Conservation (phyloP, 2,888 invertebrate species). For the Temnothorax unifasciatus region DNA sequence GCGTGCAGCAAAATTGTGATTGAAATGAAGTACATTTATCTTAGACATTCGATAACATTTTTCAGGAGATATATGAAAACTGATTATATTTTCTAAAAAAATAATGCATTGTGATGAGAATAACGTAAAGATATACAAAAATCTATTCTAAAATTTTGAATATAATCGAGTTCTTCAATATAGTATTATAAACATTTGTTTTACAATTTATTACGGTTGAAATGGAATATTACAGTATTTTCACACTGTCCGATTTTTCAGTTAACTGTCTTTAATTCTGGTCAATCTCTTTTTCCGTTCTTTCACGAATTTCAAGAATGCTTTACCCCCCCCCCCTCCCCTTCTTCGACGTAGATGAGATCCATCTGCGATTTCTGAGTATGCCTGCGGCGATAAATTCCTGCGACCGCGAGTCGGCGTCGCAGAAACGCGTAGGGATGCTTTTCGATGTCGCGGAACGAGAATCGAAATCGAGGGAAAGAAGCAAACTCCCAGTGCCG, state of each 20-base stretch:
- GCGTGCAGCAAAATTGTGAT: background rate
- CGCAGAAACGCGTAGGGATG: constrained; percentile 55
- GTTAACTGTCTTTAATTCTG: background rate
- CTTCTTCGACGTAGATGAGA: constrained; percentile 38
- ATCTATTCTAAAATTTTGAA: background rate
- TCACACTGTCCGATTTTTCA: background rate
- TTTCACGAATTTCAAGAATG: background rate
- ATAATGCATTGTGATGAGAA: background rate
- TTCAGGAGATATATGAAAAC: background rate
- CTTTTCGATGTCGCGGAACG: constrained; percentile 60
- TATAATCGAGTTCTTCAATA: background rate
- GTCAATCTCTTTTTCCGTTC: background rate
- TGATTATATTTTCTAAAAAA: background rate
- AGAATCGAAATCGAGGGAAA: constrained; percentile 68
- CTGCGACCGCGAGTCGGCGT: constrained; percentile 5
- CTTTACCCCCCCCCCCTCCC: background rate
- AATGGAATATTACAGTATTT: background rate
- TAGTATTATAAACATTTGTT: background rate
- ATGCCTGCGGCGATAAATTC: constrained; percentile 61
- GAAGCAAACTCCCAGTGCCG: constrained; percentile 50
- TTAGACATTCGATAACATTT: background rate
- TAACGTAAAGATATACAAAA: background rate
- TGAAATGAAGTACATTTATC: background rate
- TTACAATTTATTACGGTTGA: background rate
- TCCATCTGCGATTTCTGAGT: constrained; percentile 29